Evolutionary conservation across 2,113 vertebrate species (phyloP).

Genomic region (Pithys albifrons): DNA sequence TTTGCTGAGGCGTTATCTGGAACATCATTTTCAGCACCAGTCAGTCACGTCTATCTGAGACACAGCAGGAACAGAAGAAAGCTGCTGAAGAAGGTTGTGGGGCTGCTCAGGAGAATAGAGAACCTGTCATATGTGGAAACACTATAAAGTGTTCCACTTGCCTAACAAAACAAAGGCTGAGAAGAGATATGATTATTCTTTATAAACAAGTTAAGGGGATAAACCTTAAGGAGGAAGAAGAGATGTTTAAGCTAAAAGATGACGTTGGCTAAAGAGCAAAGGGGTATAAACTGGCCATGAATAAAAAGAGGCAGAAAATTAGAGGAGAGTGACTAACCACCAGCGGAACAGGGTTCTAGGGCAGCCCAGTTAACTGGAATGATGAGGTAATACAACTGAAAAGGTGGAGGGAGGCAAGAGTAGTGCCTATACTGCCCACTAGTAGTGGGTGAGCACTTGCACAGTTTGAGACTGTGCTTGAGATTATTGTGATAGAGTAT

Average conservation of each 20-base stretch:
- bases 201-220: background rate
- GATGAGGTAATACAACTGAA: background rate
- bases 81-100: background rate
- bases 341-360: background rate
- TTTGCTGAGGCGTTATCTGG: background rate
- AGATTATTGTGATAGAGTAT: background rate
- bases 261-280: background rate
- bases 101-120: background rate
- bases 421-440: accelerated
- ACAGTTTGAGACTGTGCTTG: background rate
- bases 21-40: background rate
- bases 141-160: background rate
- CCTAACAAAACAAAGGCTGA: slow-evolving; percentile 23
- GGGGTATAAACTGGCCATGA: background rate
- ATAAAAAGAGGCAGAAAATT: background rate
- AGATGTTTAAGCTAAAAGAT: background rate
- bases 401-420: background rate
- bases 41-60: background rate
- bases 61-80: background rate
- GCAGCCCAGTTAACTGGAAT: background rate
- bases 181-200: slow-evolving; percentile 5
- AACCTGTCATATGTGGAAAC: background rate
- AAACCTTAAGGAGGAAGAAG: background rate
- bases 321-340: background rate
- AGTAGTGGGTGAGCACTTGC: background rate